Percentiles rank a stretch among this genome's conserved stretches.
phyloP scores from a whole-genome alignment of 2,797 vertebrate genomes.

The Hephaestus fuliginosus region DNA sequence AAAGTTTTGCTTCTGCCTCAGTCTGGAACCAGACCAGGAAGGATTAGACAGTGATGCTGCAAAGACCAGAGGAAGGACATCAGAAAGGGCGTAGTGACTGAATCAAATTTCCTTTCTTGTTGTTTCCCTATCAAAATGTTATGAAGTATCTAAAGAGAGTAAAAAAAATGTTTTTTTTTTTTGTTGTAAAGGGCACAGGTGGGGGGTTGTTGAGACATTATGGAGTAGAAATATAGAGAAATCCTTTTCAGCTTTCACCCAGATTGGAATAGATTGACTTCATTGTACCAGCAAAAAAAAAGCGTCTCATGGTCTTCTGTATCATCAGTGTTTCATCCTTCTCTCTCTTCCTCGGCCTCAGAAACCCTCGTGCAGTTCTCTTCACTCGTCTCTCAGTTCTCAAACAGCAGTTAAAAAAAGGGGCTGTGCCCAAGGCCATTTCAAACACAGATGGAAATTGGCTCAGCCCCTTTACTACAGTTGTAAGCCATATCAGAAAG shows the following conservation, averaged over 20 bases:
- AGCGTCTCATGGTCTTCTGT: constrained; percentile 50
- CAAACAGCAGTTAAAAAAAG: constrained; percentile 72
- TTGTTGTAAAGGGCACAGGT: background rate
- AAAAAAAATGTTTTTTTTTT: background rate
- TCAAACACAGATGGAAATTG: constrained; percentile 41
- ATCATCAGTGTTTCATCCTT: constrained; percentile 70
- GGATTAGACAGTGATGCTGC: constrained; percentile 72
- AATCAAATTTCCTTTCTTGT: constrained; percentile 37
- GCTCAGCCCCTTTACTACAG: constrained; percentile 59
- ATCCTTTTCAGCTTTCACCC: constrained; percentile 1
- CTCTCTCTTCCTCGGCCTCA: constrained; percentile 69
- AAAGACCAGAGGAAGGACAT: constrained; percentile 64
- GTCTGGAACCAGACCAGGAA: constrained; percentile 77
- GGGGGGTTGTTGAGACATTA: background rate
- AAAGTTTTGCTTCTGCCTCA: constrained; percentile 82
- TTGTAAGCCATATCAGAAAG: constrained; percentile 84
- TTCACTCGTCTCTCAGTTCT: constrained; percentile 71
- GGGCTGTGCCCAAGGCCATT: constrained; percentile 53
- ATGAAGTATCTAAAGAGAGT: background rate
- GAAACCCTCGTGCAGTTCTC: constrained; percentile 78
- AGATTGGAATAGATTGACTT: constrained; percentile 16
- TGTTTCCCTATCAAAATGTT: constrained; percentile 13
- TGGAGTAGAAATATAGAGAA: constrained; percentile 2
- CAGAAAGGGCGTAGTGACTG: constrained; percentile 33
- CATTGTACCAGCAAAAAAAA: constrained; percentile 1